Evolutionary conservation across 2,888 invertebrate genomes (phyloP).

Genomic region (Meteorus cinctellus): DNA sequence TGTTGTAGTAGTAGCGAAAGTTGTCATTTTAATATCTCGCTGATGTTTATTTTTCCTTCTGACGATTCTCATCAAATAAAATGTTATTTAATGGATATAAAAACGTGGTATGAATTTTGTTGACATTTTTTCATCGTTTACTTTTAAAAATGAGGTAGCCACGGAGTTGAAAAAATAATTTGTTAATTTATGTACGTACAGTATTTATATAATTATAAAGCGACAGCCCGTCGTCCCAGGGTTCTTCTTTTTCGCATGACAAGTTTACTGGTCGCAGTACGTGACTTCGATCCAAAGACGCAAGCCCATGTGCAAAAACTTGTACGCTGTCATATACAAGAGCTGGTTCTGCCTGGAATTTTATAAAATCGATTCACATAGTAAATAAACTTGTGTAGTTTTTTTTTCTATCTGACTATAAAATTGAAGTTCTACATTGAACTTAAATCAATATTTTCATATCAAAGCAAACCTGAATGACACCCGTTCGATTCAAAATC

Average conservation of each 20-base stretch:
- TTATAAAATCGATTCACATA: not conserved
- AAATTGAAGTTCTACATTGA: not conserved
- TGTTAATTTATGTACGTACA: slow-evolving; percentile 73
- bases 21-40: no score
- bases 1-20: no score
- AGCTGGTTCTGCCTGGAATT: slow-evolving; percentile 86
- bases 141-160: not conserved
- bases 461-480: slow-evolving; percentile 78
- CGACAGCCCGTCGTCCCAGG: slow-evolving; percentile 86
- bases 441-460: not conserved
- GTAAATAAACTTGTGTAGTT: not conserved
- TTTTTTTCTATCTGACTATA: not conserved
- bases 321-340: slow-evolving; percentile 90
- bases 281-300: slow-evolving; percentile 82
- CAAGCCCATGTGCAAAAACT: slow-evolving; percentile 85
- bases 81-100: no score
- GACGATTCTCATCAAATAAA: no score
- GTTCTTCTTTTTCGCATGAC: slow-evolving; percentile 86
- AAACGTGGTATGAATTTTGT: not conserved
- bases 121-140: not conserved
- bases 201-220: slow-evolving; percentile 85
- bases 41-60: no score
- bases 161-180: not conserved
- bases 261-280: slow-evolving; percentile 82
- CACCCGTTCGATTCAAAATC: slow-evolving; percentile 81